Evolutionary conservation across 2,113 vertebrate species (phyloP).

Genomic region (Nesoenas mayeri): DNA sequence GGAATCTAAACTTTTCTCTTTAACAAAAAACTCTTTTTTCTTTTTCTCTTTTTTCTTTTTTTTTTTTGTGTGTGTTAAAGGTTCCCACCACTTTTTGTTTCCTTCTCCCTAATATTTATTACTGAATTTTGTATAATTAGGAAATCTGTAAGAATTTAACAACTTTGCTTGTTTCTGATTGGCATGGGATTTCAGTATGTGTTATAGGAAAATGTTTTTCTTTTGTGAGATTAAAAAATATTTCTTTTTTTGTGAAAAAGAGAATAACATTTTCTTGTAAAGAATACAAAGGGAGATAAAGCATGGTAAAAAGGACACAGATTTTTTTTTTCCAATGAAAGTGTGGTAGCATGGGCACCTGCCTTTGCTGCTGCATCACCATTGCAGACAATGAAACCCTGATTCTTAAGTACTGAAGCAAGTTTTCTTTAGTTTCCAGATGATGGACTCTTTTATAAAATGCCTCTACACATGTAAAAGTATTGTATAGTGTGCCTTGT

Average conservation of each 20-base stretch:
- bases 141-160: background rate
- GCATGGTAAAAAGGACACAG: background rate
- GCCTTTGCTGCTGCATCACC: background rate
- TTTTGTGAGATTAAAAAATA: background rate
- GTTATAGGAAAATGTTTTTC: background rate
- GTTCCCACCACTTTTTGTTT: background rate
- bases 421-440: background rate
- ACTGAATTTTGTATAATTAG: background rate
- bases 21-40: background rate
- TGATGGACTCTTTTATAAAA: background rate
- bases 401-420: background rate
- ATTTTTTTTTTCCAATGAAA: background rate
- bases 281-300: background rate
- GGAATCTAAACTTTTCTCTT: background rate
- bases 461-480: background rate
- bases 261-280: background rate
- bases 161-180: background rate
- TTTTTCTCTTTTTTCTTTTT: background rate
- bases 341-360: fast-evolving
- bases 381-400: background rate
- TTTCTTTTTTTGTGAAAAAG: background rate
- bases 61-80: background rate
- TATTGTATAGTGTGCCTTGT: background rate
- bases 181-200: background rate
- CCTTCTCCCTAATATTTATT: background rate